Base-by-base conservation (phyloP, 2,797 vertebrate genomes). In the Philypnodon macrostomus region DNA sequence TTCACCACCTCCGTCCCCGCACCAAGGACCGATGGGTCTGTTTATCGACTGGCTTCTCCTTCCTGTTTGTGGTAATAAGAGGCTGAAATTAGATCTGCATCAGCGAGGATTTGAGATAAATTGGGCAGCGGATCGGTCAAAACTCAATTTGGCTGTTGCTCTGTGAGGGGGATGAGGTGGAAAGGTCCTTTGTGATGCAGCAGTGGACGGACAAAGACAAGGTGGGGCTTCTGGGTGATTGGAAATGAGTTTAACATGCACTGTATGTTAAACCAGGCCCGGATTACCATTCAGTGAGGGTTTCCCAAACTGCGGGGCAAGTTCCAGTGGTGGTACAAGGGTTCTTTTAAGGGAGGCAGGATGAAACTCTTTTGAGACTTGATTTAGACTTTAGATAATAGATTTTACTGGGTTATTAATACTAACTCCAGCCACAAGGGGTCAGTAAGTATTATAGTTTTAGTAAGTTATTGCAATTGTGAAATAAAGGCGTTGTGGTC, bases 21-120 rank as follows among this genome's bases (percentile, higher is more conserved):
- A 50, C 38, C 64, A 64, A 63, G 59, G 67, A 80, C 73, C 66
- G 67, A 29, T 62, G 69, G 76, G 67, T n/a, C 76, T 82, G 71
- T 81, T 84, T 81, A 87, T 87, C 71, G 73, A 80, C 80, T 71
- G 65, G 60, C 67, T 61, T 69, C 65, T 77, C 56, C 84, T 84
- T 86, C 80, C 85, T 85, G 83, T 85, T 81, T 80, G 79, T 73
- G 79, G 79, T 81, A 76, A 74, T 83, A 76, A 87, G 79, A 84
- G 83, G 79, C 53, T 88, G 83, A 84, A 86, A 88, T 87, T 81
- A 85, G 79, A 88, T 87, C 85, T 81, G 75, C 76, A 83, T 84
- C 50, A 34, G 68, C n/a, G 50, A 80, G 79, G 77, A 81, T 88
- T 77, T 76, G 65, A 82, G 80, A 85, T 85, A 74, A 85, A 87